Conservation (phyloP, 2,113 vertebrate genomes). For the Rhinopomastus cyanomelas region DNA sequence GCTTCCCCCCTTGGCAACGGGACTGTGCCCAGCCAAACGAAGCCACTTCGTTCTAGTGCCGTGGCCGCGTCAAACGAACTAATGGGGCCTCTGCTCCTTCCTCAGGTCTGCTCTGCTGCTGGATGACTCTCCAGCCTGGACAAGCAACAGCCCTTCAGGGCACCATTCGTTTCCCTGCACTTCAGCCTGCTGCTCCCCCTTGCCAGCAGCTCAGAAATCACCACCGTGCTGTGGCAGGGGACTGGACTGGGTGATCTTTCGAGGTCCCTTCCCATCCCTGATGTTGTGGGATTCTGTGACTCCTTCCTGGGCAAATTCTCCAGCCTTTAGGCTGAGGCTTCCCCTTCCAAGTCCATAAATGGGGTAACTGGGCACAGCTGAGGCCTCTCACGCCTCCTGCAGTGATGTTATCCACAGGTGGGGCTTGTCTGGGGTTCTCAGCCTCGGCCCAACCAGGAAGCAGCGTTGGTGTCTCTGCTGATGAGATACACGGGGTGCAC, state of each 20-base stretch:
- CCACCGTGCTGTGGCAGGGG: no score
- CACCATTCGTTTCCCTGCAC: not conserved
- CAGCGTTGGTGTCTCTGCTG: not conserved
- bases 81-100: conserved; percentile 13
- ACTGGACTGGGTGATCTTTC: no score
- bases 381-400: not conserved
- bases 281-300: no score
- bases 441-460: not conserved
- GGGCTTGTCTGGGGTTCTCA: not conserved
- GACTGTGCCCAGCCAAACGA: not conserved
- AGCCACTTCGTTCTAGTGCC: conserved; percentile 15
- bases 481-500: not conserved
- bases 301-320: not conserved
- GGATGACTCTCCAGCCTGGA: not conserved
- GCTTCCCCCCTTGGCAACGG: not conserved
- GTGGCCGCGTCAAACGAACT: conserved; percentile 33
- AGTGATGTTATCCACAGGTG: not conserved
- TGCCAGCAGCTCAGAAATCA: not conserved
- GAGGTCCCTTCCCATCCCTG: no score
- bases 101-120: conserved; percentile 19
- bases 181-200: not conserved
- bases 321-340: not conserved
- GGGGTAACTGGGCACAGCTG: not conserved
- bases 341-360: not conserved
- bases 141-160: not conserved